Evolutionary conservation across 1,140 invertebrate genomes (phyloP).

Genomic region (Hesperophylax magnus): DNA sequence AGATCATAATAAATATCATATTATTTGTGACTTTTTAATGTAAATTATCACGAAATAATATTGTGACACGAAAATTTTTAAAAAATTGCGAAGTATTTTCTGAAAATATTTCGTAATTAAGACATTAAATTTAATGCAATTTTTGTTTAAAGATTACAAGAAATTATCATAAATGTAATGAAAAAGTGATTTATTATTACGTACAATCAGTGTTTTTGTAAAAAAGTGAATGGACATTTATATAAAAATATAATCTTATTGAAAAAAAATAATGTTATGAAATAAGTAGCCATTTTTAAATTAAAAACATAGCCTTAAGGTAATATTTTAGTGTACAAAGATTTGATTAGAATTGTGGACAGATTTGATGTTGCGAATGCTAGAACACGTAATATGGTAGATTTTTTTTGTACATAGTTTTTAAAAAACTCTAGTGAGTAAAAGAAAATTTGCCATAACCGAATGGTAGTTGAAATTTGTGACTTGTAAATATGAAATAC

Average conservation of each 20-base stretch:
- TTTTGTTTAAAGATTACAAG: constrained; percentile 17
- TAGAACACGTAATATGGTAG: not conserved
- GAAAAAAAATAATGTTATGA: constrained; percentile 8
- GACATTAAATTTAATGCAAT: too few species aligned
- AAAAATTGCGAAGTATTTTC: not conserved
- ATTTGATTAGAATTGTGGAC: not conserved
- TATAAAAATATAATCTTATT: constrained; percentile 23
- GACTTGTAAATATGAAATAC: not conserved
- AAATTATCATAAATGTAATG: not conserved
- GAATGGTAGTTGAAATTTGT: constrained; percentile 7
- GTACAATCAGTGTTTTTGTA: constrained; percentile 44
- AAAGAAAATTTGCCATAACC: constrained; percentile 20
- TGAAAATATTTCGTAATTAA: not conserved
- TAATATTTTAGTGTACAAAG: constrained; percentile 37
- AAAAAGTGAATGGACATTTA: constrained; percentile 38
- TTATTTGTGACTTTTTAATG: too few species aligned
- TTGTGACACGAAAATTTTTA: not conserved
- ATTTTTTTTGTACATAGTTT: constrained; percentile 21
- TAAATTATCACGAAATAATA: too few species aligned
- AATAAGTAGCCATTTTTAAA: constrained; percentile 40
- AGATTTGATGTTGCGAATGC: not conserved
- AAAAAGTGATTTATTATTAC: constrained; percentile 30
- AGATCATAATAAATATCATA: not conserved
- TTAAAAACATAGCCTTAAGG: constrained; percentile 17
- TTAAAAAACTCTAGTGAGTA: constrained; percentile 13